These are phyloP conservation scores for Drosophila parvula DNA, from an alignment of 1,140 invertebrate species.

Conservation along the genomic window DNA sequence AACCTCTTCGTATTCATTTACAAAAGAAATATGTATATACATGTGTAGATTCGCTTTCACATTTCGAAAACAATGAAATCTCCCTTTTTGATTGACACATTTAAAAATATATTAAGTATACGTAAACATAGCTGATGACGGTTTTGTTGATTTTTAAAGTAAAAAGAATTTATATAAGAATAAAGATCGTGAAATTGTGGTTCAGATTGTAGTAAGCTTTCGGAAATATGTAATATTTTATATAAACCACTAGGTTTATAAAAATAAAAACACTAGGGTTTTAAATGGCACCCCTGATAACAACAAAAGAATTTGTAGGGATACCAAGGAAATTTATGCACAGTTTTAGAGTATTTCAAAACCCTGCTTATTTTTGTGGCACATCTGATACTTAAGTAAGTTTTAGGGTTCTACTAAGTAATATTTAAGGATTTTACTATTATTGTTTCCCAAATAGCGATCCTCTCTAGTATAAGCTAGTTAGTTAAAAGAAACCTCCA, in stretches of 20 bases:
- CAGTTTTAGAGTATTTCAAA: not conserved
- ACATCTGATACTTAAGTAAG: no score
- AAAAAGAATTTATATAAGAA: not conserved
- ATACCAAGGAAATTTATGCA: not conserved
- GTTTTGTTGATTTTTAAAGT: not conserved
- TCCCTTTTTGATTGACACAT: conserved; percentile 21
- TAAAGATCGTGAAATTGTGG: not conserved
- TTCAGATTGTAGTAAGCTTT: not conserved
- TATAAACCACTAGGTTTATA: no score
- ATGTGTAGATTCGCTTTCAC: not conserved
- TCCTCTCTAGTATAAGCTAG: not conserved
- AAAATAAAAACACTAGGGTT: no score
- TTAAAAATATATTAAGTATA: conserved; percentile 18
- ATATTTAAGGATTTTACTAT: not conserved
- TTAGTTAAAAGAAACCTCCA: not conserved
- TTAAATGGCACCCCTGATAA: no score
- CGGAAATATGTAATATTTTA: no score
- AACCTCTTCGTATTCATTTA: conserved; percentile 7
- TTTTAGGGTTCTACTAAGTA: no score
- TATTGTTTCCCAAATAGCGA: not conserved
- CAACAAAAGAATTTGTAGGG: no score
- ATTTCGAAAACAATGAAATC: conserved; percentile 30
- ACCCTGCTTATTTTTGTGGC: no score
- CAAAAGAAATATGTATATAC: conserved; percentile 5
- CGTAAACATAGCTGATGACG: not conserved